A percentile compares a stretch with the other conserved stretches of the same genome.
These are phyloP conservation scores for Philopotamus ludificatus DNA, from an alignment of 1,140 invertebrate genomes.

Conservation along the genomic window DNA sequence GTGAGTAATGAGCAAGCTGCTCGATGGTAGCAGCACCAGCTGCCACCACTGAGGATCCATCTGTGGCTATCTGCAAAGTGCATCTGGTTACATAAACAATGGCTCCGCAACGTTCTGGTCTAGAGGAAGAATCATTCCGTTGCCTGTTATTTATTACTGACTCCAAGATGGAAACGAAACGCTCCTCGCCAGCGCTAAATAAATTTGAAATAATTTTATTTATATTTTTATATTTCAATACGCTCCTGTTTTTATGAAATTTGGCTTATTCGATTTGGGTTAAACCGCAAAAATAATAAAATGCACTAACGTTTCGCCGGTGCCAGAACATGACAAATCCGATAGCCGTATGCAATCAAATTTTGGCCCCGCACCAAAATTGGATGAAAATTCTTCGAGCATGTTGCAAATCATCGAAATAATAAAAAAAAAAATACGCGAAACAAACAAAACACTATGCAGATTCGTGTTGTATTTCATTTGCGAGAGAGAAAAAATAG, in stretches of 20 bases:
- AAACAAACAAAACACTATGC: not conserved
- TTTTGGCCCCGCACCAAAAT: constrained; percentile 4
- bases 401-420: no score
- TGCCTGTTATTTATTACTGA: no score
- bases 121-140: no score
- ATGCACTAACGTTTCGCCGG: not conserved
- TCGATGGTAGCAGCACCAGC: not conserved
- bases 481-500: not conserved
- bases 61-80: constrained; percentile 2
- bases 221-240: no score
- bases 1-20: not conserved
- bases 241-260: no score
- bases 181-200: no score
- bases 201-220: no score
- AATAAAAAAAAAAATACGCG: not conserved
- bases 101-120: not conserved
- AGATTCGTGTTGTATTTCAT: not conserved
- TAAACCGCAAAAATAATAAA: no score
- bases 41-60: not conserved
- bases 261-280: no score
- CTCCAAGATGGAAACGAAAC: no score
- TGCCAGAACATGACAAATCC: not conserved
- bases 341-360: not conserved
- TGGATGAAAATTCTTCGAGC: constrained; percentile 1
- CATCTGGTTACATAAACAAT: constrained; percentile 5